phyloP scores from a whole-genome alignment of 2,888 invertebrate genomes.

The Drosophila dives region DNA sequence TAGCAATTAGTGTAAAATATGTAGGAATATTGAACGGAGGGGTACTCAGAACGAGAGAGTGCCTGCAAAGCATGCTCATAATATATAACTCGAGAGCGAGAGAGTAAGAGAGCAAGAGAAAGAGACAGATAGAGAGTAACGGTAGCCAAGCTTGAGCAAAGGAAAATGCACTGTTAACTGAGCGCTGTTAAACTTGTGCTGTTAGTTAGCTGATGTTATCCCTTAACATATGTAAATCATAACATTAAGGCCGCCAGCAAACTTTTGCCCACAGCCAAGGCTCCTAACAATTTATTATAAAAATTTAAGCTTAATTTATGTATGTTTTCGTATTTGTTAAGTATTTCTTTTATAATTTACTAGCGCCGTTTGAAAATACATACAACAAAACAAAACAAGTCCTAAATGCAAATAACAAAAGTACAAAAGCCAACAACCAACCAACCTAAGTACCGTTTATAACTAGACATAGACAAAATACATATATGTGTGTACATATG shows the following conservation, averaged over 20 bases:
- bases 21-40: conserved; percentile 7
- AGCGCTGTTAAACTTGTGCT: conserved; percentile 12
- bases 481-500: conserved; percentile 20
- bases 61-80: conserved; percentile 2
- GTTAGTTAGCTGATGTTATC: conserved; percentile 31
- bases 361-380: conserved; percentile 53
- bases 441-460: conserved; percentile 76
- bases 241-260: conserved; percentile 46
- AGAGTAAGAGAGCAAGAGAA: neutral
- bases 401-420: conserved; percentile 79
- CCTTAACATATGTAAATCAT: conserved; percentile 39
- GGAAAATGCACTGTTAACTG: conserved; percentile 6
- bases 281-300: conserved; percentile 46
- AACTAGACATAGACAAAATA: conserved; percentile 56
- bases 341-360: conserved; percentile 69
- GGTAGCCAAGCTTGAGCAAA: conserved; percentile 1
- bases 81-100: conserved; percentile 1
- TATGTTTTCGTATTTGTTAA: conserved; percentile 70
- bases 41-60: conserved; percentile 12
- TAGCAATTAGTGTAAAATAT: conserved; percentile 37
- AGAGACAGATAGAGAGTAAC: neutral
- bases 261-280: conserved; percentile 60
- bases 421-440: conserved; percentile 81
- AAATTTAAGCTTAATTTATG: conserved; percentile 44
- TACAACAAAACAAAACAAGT: conserved; percentile 64